Percentiles rank a stretch among this genome's conserved stretches.
These are phyloP conservation scores for Rostratula benghalensis DNA, from an alignment of 2,113 vertebrate genomes.

Conservation along the genomic window DNA sequence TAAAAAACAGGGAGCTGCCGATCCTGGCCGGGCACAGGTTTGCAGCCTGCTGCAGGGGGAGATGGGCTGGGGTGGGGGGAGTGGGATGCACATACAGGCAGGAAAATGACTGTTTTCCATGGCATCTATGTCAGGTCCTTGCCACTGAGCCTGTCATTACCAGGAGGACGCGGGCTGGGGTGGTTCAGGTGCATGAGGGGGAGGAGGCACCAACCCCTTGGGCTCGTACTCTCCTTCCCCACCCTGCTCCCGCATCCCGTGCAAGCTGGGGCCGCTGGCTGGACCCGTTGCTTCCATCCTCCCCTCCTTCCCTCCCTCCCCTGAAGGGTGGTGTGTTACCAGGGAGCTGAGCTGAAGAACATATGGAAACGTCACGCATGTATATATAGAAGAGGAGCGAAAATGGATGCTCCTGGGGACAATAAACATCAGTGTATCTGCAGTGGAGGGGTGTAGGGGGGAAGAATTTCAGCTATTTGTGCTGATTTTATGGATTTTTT, in stretches of 20 bases:
- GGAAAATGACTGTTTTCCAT: background rate
- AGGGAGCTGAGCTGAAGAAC: constrained; percentile 32
- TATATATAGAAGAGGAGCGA: constrained; percentile 11
- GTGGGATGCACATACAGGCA: background rate
- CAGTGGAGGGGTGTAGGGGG: background rate
- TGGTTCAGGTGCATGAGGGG: background rate
- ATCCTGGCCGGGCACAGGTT: background rate
- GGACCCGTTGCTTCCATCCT: background rate
- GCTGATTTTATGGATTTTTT: background rate
- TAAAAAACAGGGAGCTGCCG: background rate
- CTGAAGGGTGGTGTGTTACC: background rate
- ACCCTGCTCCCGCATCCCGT: background rate
- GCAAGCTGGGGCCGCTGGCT: fast-evolving
- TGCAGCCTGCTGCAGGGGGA: background rate
- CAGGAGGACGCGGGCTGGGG: background rate
- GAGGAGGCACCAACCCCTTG: background rate
- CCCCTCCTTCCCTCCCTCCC: background rate
- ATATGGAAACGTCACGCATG: constrained; percentile 30
- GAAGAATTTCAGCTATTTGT: background rate
- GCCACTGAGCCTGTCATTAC: background rate
- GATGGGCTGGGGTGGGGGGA: background rate
- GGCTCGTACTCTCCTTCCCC: fast-evolving
- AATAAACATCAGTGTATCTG: constrained; percentile 35
- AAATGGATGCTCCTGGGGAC: constrained; percentile 57
- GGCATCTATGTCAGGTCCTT: background rate